A percentile compares a stretch with the other conserved stretches of the same genome.
Evolutionary conservation across 2,797 vertebrate species (phyloP).

Genomic region (Schizopygopsis pylzovi): DNA sequence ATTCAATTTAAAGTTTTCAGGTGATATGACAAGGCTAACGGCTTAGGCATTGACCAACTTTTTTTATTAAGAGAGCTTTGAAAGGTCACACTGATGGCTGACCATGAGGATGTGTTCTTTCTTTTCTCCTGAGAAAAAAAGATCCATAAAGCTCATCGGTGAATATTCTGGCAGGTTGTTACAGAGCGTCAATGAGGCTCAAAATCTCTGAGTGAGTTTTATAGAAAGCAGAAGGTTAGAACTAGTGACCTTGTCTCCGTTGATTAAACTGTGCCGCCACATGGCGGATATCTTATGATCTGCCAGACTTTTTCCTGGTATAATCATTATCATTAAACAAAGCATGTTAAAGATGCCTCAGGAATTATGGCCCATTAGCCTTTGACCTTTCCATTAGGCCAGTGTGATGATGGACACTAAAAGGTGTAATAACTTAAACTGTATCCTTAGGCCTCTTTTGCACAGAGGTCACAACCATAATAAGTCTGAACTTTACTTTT

Average conservation of each 20-base stretch:
- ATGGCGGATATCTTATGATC: slow-evolving; percentile 50
- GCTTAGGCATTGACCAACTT: slow-evolving; percentile 37
- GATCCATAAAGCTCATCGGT: slow-evolving; percentile 50
- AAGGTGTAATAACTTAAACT: slow-evolving; percentile 30
- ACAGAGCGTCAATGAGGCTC: slow-evolving; percentile 54
- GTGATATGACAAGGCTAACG: slow-evolving; percentile 32
- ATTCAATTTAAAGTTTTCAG: slow-evolving; percentile 43
- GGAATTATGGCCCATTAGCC: slow-evolving; percentile 49
- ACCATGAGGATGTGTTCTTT: slow-evolving; percentile 44
- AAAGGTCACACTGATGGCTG: slow-evolving; percentile 43
- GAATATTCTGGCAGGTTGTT: slow-evolving; percentile 53
- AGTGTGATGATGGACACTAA: slow-evolving; percentile 41
- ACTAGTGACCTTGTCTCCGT: slow-evolving; percentile 64
- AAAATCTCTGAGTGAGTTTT: slow-evolving; percentile 64
- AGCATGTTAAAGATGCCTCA: slow-evolving; percentile 28
- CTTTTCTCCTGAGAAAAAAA: slow-evolving; percentile 47
- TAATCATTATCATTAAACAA: slow-evolving; percentile 40
- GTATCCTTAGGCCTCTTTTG: slow-evolving; percentile 9
- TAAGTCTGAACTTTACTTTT: slow-evolving; percentile 44
- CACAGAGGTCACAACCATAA: slow-evolving; percentile 35
- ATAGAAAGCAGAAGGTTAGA: slow-evolving; percentile 66
- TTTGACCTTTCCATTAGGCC: slow-evolving; percentile 41
- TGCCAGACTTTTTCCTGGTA: slow-evolving; percentile 36
- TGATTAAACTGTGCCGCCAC: slow-evolving; percentile 63
- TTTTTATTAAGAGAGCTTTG: slow-evolving; percentile 39